phyloP scores from a whole-genome alignment of 2,888 invertebrate species.

The Halictus ligatus region DNA sequence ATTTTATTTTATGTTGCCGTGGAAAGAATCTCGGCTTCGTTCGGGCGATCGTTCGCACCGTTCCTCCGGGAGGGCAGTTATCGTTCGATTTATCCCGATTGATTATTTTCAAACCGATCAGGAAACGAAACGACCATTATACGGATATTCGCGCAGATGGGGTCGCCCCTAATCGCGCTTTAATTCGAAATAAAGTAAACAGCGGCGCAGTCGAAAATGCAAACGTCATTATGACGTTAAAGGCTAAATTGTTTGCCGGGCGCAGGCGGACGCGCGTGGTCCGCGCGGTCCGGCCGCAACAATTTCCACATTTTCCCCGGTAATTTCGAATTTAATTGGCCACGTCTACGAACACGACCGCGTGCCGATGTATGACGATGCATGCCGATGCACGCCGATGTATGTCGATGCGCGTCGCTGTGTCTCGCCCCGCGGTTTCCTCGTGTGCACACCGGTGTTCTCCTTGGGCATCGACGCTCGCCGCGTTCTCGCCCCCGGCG shows the following conservation, averaged over 20 bases:
- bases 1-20: neutral
- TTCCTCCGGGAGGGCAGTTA: neutral
- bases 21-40: neutral
- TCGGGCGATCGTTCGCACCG: neutral
- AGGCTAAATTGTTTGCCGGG: slow-evolving; percentile 76
- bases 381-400: neutral
- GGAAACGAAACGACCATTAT: slow-evolving; percentile 16
- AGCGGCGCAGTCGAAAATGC: slow-evolving; percentile 71
- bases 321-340: slow-evolving; percentile 77
- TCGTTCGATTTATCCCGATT: slow-evolving; percentile 1
- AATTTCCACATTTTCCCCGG: slow-evolving; percentile 60
- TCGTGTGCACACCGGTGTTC: neutral
- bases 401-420: slow-evolving; percentile 26
- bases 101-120: slow-evolving; percentile 2
- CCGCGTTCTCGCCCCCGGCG: slow-evolving; percentile 49
- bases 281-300: slow-evolving; percentile 33
- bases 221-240: slow-evolving; percentile 81
- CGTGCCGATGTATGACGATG: neutral
- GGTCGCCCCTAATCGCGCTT: slow-evolving; percentile 65
- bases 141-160: slow-evolving; percentile 28
- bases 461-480: slow-evolving; percentile 35
- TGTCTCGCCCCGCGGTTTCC: slow-evolving; percentile 18
- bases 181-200: slow-evolving; percentile 81
- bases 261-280: slow-evolving; percentile 17
- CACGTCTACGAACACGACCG: slow-evolving; percentile 40